Evolutionary conservation across 2,113 vertebrate species (phyloP).

Genomic region (Etheostoma cragini): DNA sequence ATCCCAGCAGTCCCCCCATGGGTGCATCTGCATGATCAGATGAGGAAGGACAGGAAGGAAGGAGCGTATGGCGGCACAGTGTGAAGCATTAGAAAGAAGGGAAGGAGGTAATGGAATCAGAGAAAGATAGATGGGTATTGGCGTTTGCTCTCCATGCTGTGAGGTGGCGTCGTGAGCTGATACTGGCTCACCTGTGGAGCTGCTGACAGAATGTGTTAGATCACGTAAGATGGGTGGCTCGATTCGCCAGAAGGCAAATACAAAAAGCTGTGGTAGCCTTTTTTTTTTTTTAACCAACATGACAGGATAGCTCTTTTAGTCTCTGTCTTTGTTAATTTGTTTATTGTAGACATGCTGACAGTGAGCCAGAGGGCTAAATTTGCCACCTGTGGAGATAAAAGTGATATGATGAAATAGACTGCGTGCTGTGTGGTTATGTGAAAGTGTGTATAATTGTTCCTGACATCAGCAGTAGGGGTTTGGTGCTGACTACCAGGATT

Average conservation of each 20-base stretch:
- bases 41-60: conserved; percentile 31
- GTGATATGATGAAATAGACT: conserved; percentile 70
- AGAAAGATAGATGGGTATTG: background rate
- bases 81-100: conserved; percentile 12
- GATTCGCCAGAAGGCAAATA: conserved; percentile 31
- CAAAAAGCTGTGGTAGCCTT: conserved; percentile 18
- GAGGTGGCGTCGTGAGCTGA: conserved; percentile 37
- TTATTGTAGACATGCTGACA: conserved; percentile 65
- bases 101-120: conserved; percentile 11
- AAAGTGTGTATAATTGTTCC: conserved; percentile 60
- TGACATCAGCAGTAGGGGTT: conserved; percentile 68
- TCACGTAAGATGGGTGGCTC: conserved; percentile 19
- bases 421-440: conserved; percentile 29
- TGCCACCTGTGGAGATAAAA: conserved; percentile 77
- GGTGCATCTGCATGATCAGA: conserved; percentile 32
- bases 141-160: conserved; percentile 7
- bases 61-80: background rate
- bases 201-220: conserved; percentile 52
- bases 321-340: conserved; percentile 56
- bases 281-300: background rate
- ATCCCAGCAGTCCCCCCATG: background rate
- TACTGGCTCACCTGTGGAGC: conserved; percentile 71
- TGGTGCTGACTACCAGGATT: conserved; percentile 69
- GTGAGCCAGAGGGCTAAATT: conserved; percentile 57
- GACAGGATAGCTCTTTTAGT: conserved; percentile 26